phyloP scores from a whole-genome alignment of 2,888 invertebrate species.

The Argyresthia goedartella region DNA sequence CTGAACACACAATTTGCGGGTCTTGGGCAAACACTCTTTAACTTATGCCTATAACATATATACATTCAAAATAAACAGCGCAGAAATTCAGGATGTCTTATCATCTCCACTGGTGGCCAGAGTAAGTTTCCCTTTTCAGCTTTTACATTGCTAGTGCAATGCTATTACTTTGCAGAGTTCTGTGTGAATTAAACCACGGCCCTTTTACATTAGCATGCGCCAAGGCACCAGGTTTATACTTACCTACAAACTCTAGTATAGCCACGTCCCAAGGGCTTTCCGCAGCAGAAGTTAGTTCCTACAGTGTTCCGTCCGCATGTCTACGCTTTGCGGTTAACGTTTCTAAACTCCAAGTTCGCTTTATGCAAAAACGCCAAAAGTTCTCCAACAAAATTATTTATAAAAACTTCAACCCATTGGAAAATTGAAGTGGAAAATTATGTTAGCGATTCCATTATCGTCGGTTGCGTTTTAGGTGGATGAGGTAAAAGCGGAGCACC shows the following conservation, averaged over 20 bases:
- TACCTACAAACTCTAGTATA: constrained; percentile 16
- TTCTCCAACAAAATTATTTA: constrained; percentile 38
- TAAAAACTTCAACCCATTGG: constrained; percentile 26
- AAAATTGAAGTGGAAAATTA: constrained; percentile 24
- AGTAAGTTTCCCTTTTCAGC: not conserved
- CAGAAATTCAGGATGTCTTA: no score
- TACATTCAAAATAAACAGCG: no score
- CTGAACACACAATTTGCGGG: constrained; percentile 50
- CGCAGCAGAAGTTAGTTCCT: constrained; percentile 28
- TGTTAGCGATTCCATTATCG: constrained; percentile 33
- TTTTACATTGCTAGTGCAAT: not conserved
- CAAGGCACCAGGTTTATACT: constrained; percentile 5
- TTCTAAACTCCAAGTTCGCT: constrained; percentile 31
- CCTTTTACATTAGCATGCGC: constrained; percentile 7
- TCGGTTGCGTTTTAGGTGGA: constrained; percentile 27
- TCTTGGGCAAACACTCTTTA: constrained; percentile 9
- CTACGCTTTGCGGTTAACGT: constrained; percentile 30
- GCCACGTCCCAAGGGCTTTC: constrained; percentile 26
- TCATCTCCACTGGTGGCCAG: not conserved
- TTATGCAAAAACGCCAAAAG: constrained; percentile 27
- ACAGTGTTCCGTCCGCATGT: constrained; percentile 19
- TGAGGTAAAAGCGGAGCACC: constrained; percentile 28
- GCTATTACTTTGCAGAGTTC: constrained; percentile 2
- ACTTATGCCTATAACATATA: no score
- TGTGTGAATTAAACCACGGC: constrained; percentile 6